Base-by-base conservation (phyloP, 1,140 invertebrate species). In the Drosophila auraria region DNA sequence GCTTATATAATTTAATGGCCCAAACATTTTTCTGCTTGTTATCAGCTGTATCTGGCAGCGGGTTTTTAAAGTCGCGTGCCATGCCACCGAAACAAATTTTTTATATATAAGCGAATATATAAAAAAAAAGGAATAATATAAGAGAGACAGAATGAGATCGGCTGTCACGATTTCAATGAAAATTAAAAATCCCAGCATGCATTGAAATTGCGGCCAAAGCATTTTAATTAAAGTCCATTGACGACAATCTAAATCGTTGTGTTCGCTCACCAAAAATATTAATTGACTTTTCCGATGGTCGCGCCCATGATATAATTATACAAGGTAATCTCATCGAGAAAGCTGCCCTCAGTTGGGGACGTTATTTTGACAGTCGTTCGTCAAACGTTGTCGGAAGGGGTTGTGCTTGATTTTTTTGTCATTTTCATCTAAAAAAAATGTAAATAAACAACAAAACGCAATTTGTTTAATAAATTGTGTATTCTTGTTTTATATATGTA, bases 161-260 rank as follows among this genome's bases (percentile, higher is more conserved):
- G 51, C 38, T 82, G 80, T 57, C 82, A 71, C 80, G 77, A 78
- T 79, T 81, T 68, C 53, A 77, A 89, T 90, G 75, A 49, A 79
- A 82, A 90, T 90, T 79, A 90, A 86, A 90, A 86, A 86, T 82
- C 86, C 56, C 86, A 82, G 82, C 78, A 63, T 89, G 84, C 60
- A 80, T 80, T 73, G 53, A 65, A 74, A 70, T 54, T 77, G 80
- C 49, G 81, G 69, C 56, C 61, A 80, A 73, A 68, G 38, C 70
- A 71, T 58, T 87, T 87, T 87, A 90, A 90, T 90, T 90, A 86
- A 91, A 69, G 69, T 56, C 42, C 25, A 62, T 60, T 66, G 51
- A 12, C 17, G 11, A 40, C 44, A 57, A 74, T 89, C 78, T 76
- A 79, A 84, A 84, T 84, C 78, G 80, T 70, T 81, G 77, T 66